Evolutionary conservation across 1,140 invertebrate genomes (phyloP).

Genomic region (Thaumatotibia leucotreta): DNA sequence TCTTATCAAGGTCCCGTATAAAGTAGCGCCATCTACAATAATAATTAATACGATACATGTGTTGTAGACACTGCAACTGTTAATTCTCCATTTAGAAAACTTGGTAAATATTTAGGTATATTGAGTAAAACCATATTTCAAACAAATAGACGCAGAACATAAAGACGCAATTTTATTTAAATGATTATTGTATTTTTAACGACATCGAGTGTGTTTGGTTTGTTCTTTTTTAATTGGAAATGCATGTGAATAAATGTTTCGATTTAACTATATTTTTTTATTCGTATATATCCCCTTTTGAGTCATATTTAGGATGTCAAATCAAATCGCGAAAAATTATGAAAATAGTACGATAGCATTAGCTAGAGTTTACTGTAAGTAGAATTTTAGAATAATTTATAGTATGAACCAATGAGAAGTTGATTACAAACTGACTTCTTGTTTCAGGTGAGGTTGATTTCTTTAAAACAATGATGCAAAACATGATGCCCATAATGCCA

Average conservation of each 20-base stretch:
- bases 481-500: constrained; percentile 62
- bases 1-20: too few relatives aligned
- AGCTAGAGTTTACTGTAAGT: constrained; percentile 9
- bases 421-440: constrained; percentile 39
- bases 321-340: not conserved
- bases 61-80: too few relatives aligned
- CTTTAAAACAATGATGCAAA: constrained; percentile 70
- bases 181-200: constrained; percentile 44
- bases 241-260: constrained; percentile 73
- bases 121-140: not conserved
- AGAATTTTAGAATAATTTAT: not conserved
- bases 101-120: not conserved
- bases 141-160: too few relatives aligned
- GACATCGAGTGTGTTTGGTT: constrained; percentile 64
- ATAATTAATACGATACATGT: too few relatives aligned
- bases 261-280: constrained; percentile 45
- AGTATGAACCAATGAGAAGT: not conserved
- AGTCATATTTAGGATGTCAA: constrained; percentile 1
- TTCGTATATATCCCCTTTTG: constrained; percentile 13
- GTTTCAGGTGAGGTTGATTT: constrained; percentile 73
- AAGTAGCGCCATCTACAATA: not conserved
- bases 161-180: constrained; percentile 24
- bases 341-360: not conserved
- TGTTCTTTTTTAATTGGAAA: constrained; percentile 59
- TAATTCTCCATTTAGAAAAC: not conserved